These are phyloP conservation scores for Calyptommatus sinebrachiatus DNA, from an alignment of 2,113 vertebrate genomes.

Conservation along the genomic window DNA sequence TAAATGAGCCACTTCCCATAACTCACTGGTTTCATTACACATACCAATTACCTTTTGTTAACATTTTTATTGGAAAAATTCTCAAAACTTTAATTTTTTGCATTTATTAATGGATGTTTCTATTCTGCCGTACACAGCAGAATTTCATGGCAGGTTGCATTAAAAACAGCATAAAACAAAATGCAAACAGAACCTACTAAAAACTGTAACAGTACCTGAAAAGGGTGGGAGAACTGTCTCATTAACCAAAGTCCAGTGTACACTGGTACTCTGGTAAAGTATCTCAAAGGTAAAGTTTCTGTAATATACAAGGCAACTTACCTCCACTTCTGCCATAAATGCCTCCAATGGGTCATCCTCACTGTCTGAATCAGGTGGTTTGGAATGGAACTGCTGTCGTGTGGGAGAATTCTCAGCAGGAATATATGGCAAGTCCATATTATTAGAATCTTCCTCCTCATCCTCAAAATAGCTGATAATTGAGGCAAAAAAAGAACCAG, in stretches of 20 bases:
- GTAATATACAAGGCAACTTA: constrained; percentile 50
- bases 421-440: constrained; percentile 92
- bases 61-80: too few relatives aligned
- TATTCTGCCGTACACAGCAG: too few relatives aligned
- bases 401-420: constrained; percentile 98
- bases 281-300: background rate
- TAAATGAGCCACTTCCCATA: too few relatives aligned
- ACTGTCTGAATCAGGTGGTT: constrained; percentile 87
- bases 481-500: constrained; percentile 17
- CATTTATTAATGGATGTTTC: too few relatives aligned
- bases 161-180: too few relatives aligned
- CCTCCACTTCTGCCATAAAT: constrained; percentile 99
- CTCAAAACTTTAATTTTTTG: background rate
- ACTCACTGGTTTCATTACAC: too few relatives aligned
- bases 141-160: too few relatives aligned
- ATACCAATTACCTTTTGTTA: too few relatives aligned
- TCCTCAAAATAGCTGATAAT: constrained; percentile 93
- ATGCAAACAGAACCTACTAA: too few relatives aligned
- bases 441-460: constrained; percentile 93
- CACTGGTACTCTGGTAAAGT: background rate
- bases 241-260: too few relatives aligned
- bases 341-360: constrained; percentile 97
- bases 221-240: background rate
- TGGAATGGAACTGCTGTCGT: constrained; percentile 87
- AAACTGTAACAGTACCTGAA: background rate